Evolutionary conservation across 2,113 vertebrate species (phyloP).

Genomic region (Pithys albifrons): DNA sequence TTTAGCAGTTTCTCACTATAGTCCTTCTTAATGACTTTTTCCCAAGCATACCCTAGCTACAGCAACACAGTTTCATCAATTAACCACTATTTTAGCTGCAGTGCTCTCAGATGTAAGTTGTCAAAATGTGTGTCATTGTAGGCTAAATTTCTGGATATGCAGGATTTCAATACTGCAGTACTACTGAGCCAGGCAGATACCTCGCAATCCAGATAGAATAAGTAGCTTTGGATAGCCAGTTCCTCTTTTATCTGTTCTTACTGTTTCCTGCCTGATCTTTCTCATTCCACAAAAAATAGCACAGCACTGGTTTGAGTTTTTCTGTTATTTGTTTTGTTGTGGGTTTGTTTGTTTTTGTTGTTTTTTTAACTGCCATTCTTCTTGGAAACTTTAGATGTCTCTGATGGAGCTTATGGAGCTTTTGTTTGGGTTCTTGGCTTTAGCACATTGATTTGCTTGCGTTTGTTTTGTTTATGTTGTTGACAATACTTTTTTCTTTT

Average conservation of each 20-base stretch:
- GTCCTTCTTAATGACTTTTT: background rate
- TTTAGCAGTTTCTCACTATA: background rate
- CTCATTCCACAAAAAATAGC: background rate
- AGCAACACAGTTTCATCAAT: background rate
- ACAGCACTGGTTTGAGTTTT: background rate
- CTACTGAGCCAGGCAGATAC: background rate
- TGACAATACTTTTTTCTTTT: background rate
- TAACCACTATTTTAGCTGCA: background rate
- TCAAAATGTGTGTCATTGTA: background rate
- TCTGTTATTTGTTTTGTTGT: no score
- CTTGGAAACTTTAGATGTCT: background rate
- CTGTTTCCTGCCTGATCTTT: accelerated
- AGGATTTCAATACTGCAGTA: background rate
- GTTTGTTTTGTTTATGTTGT: background rate
- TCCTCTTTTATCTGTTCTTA: background rate
- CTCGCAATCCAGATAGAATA: background rate
- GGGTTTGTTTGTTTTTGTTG: background rate
- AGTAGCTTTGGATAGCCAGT: background rate
- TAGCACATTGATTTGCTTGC: background rate
- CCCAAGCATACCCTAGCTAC: background rate
- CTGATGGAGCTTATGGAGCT: background rate
- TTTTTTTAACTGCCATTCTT: background rate
- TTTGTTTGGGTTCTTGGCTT: background rate
- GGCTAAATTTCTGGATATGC: background rate
- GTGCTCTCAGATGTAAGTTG: background rate